Evolutionary conservation across 2,888 invertebrate genomes (phyloP).

Genomic region (Tenthredo mesomela): DNA sequence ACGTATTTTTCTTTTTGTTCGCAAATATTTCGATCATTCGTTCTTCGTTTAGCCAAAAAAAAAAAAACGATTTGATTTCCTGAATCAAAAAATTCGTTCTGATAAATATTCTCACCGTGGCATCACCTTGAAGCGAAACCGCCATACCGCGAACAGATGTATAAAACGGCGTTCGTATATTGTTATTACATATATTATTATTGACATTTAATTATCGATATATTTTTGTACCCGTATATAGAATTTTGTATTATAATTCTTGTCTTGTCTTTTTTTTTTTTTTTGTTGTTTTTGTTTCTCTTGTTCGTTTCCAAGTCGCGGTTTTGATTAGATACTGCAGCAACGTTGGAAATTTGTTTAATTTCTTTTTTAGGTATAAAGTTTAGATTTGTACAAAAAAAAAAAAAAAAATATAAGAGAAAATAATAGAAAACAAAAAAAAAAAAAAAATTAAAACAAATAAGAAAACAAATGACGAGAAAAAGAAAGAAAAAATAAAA

Average conservation of each 20-base stretch:
- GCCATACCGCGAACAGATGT: constrained; percentile 34
- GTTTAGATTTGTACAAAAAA: not conserved
- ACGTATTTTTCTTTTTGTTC: not conserved
- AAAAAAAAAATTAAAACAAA: too few species aligned
- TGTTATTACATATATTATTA: constrained; percentile 26
- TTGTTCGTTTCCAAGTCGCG: not conserved
- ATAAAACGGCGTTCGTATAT: constrained; percentile 19
- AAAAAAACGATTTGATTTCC: not conserved
- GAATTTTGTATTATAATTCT: constrained; percentile 24
- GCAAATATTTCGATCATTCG: not conserved
- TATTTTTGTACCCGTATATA: constrained; percentile 18
- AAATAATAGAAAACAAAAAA: not conserved
- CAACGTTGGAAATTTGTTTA: not conserved
- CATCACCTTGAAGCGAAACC: not conserved
- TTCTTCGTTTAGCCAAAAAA: too few species aligned
- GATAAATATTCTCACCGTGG: too few species aligned
- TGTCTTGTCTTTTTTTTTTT: not conserved
- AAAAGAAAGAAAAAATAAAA: not conserved
- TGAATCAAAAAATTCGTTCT: too few species aligned
- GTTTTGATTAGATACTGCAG: not conserved
- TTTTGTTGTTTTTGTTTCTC: not conserved
- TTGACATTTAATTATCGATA: constrained; percentile 15
- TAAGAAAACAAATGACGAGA: not conserved
- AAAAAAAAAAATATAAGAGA: not conserved
- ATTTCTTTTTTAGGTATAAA: constrained; percentile 2